A percentile compares a stretch with the other conserved stretches of the same genome.
Conservation (phyloP, 2,888 invertebrate genomes). For the Cantharis rufa region DNA sequence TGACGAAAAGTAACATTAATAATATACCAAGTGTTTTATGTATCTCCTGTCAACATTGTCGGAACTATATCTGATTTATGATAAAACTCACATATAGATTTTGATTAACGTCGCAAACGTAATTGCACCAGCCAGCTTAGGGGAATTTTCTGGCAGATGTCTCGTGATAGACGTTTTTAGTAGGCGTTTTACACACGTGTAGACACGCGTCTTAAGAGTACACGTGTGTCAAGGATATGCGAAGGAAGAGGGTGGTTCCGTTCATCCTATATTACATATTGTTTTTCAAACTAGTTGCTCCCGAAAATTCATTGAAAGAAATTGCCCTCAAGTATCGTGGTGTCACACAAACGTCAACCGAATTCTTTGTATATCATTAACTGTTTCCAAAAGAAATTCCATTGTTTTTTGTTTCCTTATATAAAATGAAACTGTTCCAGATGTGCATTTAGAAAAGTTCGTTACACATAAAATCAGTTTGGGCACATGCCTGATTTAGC, state of each 20-base stretch:
- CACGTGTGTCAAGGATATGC: constrained; percentile 37
- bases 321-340: not conserved
- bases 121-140: constrained; percentile 29
- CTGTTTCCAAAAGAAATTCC: not conserved
- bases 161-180: constrained; percentile 25
- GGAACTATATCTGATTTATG: constrained; percentile 8
- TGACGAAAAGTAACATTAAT: not conserved
- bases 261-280: constrained; percentile 23
- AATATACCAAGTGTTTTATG: not conserved
- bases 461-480: constrained; percentile 29
- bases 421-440: constrained; percentile 17
- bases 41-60: not conserved
- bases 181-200: constrained; percentile 37
- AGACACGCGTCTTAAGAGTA: constrained; percentile 40
- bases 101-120: constrained; percentile 27
- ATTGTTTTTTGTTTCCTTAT: not conserved
- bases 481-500: constrained; percentile 32
- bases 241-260: constrained; percentile 39
- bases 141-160: constrained; percentile 36
- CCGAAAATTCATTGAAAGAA: not conserved
- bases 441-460: constrained; percentile 28
- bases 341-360: not conserved
- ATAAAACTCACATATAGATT: constrained; percentile 4
- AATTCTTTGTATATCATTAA: not conserved
- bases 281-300: constrained; percentile 22